Base-by-base conservation (phyloP, 30 jellyfish, hydroid and myxozoan genomes). In the Pseudorhiza aurosa region DNA sequence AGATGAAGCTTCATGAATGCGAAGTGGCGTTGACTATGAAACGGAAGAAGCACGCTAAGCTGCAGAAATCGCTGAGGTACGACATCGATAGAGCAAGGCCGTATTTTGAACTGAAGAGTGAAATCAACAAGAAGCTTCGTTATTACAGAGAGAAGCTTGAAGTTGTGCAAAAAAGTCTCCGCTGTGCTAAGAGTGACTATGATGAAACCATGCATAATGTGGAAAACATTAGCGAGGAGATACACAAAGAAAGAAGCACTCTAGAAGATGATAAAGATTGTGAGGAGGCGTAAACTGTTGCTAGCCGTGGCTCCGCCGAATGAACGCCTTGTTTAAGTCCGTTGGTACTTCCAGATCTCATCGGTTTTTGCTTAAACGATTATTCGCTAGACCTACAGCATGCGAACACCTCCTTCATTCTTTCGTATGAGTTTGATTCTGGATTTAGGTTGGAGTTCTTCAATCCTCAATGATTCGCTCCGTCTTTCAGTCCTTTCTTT, bases 71-170 rank as follows among this genome's bases (percentile, higher is more conserved):
- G 5, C 42, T 68, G 47, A 27, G 49, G 26, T 11, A 28, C 26
- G 68, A 68, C 28, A 46, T 68, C 6, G 68, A 40, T 14, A 68
- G 26, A 37, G 82, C 82, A 2, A 68, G 82, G 35, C 82, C 82
- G 11, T 68, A 68, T 46, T 68, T 12, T 68, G 82, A 68, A 10
- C 65, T 68, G 24, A 68, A 68, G 49, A 39, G 10, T 0, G 31
- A 42, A 30, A 2, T 68, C 2, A 68, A 68, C 50, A 68, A 27
- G 50, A 43, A 36, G 68, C 40, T 68, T 7, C 68, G 14, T 22
- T 45, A 49, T 47, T 9, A 68, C 22, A 43, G 44, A 30, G 55
- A 30, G 21, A 6, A 14, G 49, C 26, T 68, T 2, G 82, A 68
- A 28, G 26, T 18, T 40, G 8, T 40, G n/a, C 51, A 43, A 12